Conservation (phyloP, 2,888 invertebrate genomes). For the Hyposoter dolosus region DNA sequence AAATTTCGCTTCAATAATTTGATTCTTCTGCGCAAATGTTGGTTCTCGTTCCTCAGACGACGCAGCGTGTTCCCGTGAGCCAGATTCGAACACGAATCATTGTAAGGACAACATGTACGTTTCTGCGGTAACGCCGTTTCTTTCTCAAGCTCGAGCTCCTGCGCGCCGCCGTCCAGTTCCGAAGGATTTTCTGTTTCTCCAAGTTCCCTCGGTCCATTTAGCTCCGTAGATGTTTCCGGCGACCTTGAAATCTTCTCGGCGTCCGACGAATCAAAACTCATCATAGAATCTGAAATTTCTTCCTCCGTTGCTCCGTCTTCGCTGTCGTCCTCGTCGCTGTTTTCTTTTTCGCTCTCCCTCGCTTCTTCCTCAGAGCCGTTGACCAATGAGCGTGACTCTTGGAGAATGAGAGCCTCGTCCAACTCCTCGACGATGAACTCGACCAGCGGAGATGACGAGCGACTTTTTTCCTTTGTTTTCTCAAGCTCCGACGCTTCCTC, state of each 20-base stretch:
- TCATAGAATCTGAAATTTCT: background rate
- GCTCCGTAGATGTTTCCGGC: background rate
- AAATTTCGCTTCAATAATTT: slow-evolving; percentile 50
- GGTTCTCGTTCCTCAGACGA: slow-evolving; percentile 45
- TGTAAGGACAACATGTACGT: background rate
- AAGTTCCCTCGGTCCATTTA: background rate
- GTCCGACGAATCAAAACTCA: slow-evolving; percentile 5
- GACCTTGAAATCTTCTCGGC: background rate
- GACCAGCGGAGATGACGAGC: slow-evolving; percentile 56
- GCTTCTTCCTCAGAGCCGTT: background rate
- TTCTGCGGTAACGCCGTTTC: background rate
- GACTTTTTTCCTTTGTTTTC: background rate
- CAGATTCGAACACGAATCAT: background rate
- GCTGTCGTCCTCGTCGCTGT: background rate
- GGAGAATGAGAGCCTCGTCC: slow-evolving; percentile 56
- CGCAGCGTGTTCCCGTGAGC: slow-evolving; percentile 20
- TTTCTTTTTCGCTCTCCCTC: background rate
- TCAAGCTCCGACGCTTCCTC: slow-evolving; percentile 7
- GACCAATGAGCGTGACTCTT: background rate
- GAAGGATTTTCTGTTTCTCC: background rate
- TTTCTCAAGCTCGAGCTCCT: background rate
- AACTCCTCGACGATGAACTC: slow-evolving; percentile 66
- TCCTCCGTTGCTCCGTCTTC: background rate
- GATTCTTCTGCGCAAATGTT: slow-evolving; percentile 29
- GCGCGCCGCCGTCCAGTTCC: background rate